These are phyloP conservation scores for Cydia fagiglandana DNA, from an alignment of 1,140 invertebrate species.

Conservation along the genomic window DNA sequence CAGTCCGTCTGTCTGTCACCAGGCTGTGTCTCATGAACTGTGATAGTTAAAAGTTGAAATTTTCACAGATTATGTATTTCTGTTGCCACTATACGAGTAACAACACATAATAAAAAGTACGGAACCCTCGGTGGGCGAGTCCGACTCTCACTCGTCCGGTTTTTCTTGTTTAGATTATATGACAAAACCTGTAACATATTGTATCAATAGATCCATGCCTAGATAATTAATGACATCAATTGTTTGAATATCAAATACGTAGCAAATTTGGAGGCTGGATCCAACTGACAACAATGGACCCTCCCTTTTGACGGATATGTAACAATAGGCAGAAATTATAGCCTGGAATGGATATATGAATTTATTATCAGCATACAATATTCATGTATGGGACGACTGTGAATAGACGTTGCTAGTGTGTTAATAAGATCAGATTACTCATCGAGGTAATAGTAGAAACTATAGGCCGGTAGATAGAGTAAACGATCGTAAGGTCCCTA, in stretches of 20 bases:
- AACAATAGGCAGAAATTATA: conserved; percentile 13
- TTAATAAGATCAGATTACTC: neutral
- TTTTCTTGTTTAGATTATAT: neutral
- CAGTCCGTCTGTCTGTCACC: too few species aligned
- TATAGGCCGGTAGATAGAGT: too few species aligned
- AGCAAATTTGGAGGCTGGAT: neutral
- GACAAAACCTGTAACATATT: neutral
- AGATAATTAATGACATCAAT: neutral
- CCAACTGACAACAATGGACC: conserved; percentile 3
- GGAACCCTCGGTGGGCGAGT: too few species aligned
- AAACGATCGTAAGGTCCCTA: too few species aligned
- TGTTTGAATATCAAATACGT: conserved; percentile 3
- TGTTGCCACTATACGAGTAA: too few species aligned
- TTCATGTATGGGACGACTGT: neutral
- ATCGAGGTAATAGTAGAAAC: too few species aligned
- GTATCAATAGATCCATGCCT: neutral
- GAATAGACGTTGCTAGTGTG: neutral
- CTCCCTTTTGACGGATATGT: neutral
- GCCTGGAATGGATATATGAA: neutral
- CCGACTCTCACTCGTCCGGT: too few species aligned
- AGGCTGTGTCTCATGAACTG: too few species aligned
- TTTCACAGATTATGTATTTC: too few species aligned
- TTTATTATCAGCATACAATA: conserved; percentile 7
- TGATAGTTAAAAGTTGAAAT: too few species aligned
- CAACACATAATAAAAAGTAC: too few species aligned